A percentile compares a stretch with the other conserved stretches of the same genome.
These are phyloP conservation scores for Ispidina picta DNA, from an alignment of 2,797 vertebrate genomes.

Conservation along the genomic window DNA sequence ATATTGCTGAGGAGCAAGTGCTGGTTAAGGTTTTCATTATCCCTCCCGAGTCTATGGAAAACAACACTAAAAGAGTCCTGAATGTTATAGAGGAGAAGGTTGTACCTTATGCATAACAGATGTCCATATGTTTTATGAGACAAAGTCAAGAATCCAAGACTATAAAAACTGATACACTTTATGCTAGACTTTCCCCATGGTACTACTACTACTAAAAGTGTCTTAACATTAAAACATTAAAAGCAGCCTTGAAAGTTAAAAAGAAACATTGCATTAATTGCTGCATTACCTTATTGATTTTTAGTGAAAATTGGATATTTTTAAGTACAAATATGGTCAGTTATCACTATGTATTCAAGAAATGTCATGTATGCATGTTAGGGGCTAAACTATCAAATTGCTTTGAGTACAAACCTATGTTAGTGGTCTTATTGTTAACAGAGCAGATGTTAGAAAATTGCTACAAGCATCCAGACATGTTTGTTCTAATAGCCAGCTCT, in stretches of 20 bases:
- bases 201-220: background rate
- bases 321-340: background rate
- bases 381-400: background rate
- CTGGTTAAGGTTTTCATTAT: background rate
- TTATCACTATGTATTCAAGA: background rate
- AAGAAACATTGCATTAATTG: background rate
- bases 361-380: background rate
- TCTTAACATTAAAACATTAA: background rate
- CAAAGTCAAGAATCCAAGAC: background rate
- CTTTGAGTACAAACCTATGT: background rate
- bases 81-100: background rate
- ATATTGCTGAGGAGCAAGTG: background rate
- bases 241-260: background rate
- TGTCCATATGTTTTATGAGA: background rate
- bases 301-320: background rate
- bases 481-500: background rate
- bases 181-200: background rate
- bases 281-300: background rate
- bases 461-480: background rate
- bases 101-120: background rate
- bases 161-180: background rate
- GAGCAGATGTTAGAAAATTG: background rate
- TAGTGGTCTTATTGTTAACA: background rate
- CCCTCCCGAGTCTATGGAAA: background rate
- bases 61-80: background rate